Conservation (phyloP, 1,140 invertebrate genomes). For the Sycophaga agraensis region DNA sequence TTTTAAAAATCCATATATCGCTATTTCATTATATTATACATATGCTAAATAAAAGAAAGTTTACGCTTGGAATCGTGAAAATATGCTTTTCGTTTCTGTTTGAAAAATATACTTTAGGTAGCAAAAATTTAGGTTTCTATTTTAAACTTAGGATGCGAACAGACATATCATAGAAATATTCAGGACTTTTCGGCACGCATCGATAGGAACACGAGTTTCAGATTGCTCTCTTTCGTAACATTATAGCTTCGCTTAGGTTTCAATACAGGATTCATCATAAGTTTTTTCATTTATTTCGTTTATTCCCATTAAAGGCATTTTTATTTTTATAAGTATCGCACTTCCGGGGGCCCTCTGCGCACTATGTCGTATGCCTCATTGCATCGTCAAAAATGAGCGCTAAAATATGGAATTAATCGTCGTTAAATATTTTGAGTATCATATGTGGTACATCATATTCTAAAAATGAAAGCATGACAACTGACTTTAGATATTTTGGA, state of each 20-base stretch:
- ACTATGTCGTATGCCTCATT: slow-evolving; percentile 8
- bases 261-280: slow-evolving; percentile 6
- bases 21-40: no score
- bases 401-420: slow-evolving; percentile 16
- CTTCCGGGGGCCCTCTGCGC: slow-evolving; percentile 27
- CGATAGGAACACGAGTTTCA: slow-evolving; percentile 26
- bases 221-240: slow-evolving; percentile 10
- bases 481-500: slow-evolving; percentile 8
- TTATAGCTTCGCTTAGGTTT: slow-evolving; percentile 10
- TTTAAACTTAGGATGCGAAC: slow-evolving; percentile 7
- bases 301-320: neutral
- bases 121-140: neutral
- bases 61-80: slow-evolving; percentile 6
- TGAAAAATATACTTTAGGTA: slow-evolving; percentile 20
- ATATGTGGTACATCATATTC: slow-evolving; percentile 17
- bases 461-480: slow-evolving; percentile 17
- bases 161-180: slow-evolving; percentile 9
- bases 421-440: slow-evolving; percentile 28
- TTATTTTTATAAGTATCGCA: slow-evolving; percentile 26
- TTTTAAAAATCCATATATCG: slow-evolving; percentile 7
- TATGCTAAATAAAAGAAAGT: neutral
- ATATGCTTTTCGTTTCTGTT: slow-evolving; percentile 14
- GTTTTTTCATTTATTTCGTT: slow-evolving; percentile 4
- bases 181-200: slow-evolving; percentile 20
- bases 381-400: slow-evolving; percentile 1